Conservation (phyloP, 2,113 vertebrate species). For the Litocranius walleri region DNA sequence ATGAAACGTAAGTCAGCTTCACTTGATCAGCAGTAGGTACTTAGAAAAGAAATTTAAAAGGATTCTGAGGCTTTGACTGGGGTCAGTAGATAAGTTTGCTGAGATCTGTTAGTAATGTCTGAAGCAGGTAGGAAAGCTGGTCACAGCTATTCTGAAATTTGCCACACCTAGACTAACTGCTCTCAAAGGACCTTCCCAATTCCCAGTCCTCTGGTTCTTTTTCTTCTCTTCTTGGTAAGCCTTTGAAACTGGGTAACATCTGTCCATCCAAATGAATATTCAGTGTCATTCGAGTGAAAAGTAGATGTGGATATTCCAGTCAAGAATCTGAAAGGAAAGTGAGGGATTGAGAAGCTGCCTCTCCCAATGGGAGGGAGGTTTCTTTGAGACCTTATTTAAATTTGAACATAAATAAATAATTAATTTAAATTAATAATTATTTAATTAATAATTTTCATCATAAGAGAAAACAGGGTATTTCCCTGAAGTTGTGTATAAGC, state of each 20-base stretch:
- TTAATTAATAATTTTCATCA: not conserved
- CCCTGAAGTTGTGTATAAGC: not conserved
- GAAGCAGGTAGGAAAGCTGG: not conserved
- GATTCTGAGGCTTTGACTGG: not conserved
- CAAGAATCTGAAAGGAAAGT: not conserved
- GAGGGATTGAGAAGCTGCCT: not conserved
- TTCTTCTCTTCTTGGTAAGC: not conserved
- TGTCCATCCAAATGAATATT: not conserved
- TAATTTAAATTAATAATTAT: not conserved
- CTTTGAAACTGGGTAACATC: not conserved
- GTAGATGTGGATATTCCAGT: no score
- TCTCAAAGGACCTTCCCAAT: not conserved
- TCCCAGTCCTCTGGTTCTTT: not conserved
- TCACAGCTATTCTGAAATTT: conserved; percentile 11
- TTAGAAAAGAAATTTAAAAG: not conserved
- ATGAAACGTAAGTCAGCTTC: not conserved
- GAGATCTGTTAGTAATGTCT: not conserved
- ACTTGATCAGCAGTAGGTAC: not conserved
- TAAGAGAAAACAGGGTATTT: not conserved
- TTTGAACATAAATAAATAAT: not conserved
- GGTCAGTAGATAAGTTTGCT: not conserved
- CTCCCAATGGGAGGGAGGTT: not conserved
- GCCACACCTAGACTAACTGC: not conserved
- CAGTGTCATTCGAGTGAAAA: not conserved
- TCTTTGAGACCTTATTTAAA: not conserved